Base-by-base conservation (phyloP, 2,888 invertebrate genomes). In the Melolontha melolontha region DNA sequence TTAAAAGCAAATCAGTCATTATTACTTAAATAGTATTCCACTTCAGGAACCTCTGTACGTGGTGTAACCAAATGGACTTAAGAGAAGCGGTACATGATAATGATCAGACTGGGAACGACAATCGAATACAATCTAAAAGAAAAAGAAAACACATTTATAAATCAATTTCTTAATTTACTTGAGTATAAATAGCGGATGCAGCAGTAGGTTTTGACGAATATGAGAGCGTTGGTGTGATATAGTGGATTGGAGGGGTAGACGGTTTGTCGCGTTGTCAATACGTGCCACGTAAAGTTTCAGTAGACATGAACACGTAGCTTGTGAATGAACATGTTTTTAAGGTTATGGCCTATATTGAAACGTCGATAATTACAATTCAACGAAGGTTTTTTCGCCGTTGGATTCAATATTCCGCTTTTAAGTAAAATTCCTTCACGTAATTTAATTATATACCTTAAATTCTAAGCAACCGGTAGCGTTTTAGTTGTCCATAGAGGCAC, bases 61-160 rank as follows among this genome's bases (percentile, higher is more conserved):
- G 0, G 92, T 88, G 77, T 92, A 94, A 14, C 93, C 91, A 81
- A 86, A 93, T 0, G 93, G 92, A 75, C 89, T 92, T 17, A 94
- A 81, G 17, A 94, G 83, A 52, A 94, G 81, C 0, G 93, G 93
- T 67, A 94, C 89, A 82, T 94, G 92, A 81, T 92, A 92, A 76
- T 91, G 90, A 65, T 90, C 86, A 2, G 83, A 85, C 4, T 87
- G 87, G 66, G 86, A 84, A 29, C 87, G 87, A 51, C 89, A 87
- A 71, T 90, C 89, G 80, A 94, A 91, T 2, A 90, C 87, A 71
- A 94, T 89, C 90, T 91, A 85, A 66, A 85, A 84, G 63, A 72
- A 69, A 42, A 47, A 54, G 72, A 72, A 70, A 1, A 8, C 34
- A 34, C 6, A 34, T 34, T 34, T 34, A 5, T 14, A 12, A n/a